phyloP scores from a whole-genome alignment of 2,888 invertebrate species.

The Adineta ricciae region DNA sequence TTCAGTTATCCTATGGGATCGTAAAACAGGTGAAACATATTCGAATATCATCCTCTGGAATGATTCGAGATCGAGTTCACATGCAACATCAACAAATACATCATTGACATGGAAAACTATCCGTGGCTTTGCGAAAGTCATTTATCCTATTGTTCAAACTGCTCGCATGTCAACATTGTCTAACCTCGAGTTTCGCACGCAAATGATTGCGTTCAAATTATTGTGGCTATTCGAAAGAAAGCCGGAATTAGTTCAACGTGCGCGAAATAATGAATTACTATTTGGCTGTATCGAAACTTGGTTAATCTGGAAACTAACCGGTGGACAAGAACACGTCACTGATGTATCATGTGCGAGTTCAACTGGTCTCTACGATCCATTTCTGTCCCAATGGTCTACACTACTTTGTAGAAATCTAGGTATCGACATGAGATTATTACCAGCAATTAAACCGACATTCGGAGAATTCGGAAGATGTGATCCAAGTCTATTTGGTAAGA shows the following conservation, averaged over 20 bases:
- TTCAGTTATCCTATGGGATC: slow-evolving; percentile 7
- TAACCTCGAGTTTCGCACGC: background rate
- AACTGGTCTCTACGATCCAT: slow-evolving; percentile 55
- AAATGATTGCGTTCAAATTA: slow-evolving; percentile 20
- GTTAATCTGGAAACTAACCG: slow-evolving; percentile 71
- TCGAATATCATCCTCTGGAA: slow-evolving; percentile 8
- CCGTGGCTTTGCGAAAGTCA: background rate
- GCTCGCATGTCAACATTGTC: background rate
- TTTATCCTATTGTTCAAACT: background rate
- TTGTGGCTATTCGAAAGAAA: slow-evolving; percentile 25
- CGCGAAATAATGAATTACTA: slow-evolving; percentile 19
- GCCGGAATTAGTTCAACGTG: background rate
- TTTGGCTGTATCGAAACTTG: slow-evolving; percentile 78
- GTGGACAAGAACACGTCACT: slow-evolving; percentile 61
- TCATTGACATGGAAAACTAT: slow-evolving; percentile 1
- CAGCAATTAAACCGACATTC: background rate
- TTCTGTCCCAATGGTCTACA: background rate
- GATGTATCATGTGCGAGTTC: slow-evolving; percentile 83
- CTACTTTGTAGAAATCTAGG: background rate
- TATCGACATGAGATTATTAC: background rate
- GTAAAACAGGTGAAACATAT: slow-evolving; percentile 6
- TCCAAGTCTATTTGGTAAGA: background rate
- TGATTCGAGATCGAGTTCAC: background rate
- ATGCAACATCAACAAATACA: background rate
- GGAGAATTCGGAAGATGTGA: background rate